Percentiles rank a stretch among this genome's conserved stretches.
Evolutionary conservation across 1,140 invertebrate genomes (phyloP).

Genomic region (Drosophila repletoides): DNA sequence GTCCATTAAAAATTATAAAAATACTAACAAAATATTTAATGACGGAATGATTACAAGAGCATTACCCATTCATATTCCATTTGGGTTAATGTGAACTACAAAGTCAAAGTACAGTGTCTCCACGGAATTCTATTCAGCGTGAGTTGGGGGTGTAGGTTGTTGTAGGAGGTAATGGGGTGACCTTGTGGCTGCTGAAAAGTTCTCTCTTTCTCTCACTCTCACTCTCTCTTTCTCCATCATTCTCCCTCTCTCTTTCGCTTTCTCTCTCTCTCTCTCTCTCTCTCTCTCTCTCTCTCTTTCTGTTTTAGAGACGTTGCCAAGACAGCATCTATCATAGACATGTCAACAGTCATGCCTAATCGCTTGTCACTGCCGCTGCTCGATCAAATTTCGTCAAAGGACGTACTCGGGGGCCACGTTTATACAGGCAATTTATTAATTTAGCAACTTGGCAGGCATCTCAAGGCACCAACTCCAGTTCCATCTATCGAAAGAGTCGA

Average conservation of each 20-base stretch:
- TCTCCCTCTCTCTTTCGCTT: neutral
- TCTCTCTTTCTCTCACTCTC: neutral
- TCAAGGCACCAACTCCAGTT: neutral
- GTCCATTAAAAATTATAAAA: too few relatives aligned
- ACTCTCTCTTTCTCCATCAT: neutral
- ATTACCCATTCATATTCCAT: too few relatives aligned
- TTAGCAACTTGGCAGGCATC: conserved; percentile 47
- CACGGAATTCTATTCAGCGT: too few relatives aligned
- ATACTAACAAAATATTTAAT: too few relatives aligned
- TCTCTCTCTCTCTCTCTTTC: too few relatives aligned
- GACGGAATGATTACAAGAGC: too few relatives aligned
- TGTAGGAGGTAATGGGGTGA: neutral
- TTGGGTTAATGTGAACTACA: too few relatives aligned
- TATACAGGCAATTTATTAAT: conserved; percentile 77
- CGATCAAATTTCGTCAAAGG: conserved; percentile 67
- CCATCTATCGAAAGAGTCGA: neutral
- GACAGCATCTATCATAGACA: conserved; percentile 56
- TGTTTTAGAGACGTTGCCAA: neutral
- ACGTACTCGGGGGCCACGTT: conserved; percentile 53
- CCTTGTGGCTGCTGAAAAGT: neutral
- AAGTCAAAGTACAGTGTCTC: neutral
- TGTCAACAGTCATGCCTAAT: conserved; percentile 24
- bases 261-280: neutral
- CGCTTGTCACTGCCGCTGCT: conserved; percentile 31
- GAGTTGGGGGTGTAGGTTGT: neutral